Evolutionary conservation across 2,888 invertebrate genomes (phyloP), one percentile per base, ranked within the genome.

Genomic region (Rotaria macrura): DNA sequence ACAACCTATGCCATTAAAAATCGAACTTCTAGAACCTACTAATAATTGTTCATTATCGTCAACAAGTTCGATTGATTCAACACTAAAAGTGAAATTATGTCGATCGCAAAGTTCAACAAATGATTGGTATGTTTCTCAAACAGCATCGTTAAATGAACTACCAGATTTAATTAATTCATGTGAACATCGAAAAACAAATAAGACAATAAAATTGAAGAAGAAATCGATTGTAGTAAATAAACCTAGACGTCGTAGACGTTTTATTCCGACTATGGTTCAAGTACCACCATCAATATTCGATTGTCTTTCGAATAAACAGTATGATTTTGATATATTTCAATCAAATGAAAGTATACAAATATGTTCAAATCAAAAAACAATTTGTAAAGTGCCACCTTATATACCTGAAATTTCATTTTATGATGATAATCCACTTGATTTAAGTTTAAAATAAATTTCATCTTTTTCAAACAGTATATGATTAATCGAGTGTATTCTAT

Each of bases 381-480:
- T 79, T n/a, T 79, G 79, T 40, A 79, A 79, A 79, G 79, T 79
- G 43, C 34, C 79, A 43, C 79, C 79, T 20, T 79, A 79, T 79
- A 25, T 43, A 12, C 79, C 43, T 43, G 79, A 79, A 79, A n/a
- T 4, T 65, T 65, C 65, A 34, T 34, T 65, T 3, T 29, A 20
- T 65, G 34, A 65, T 20, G 38, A 29, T 65, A 17, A 4, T 34
- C 65, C 65, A 34, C 17, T 65, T 20, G 65, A 65, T 29, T 65
- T 65, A 65, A 65, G 65, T 65, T 65, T 65, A 65, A 65, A 65
- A 65, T 34, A 14, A 65, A 65, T 38, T 52, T 65, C 65, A 34
- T 3, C 38, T 29, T 57, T 20, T 34, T 20, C 6, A 17, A 29
- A 65, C 65, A 65, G 65, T n/a, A n/a, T n/a, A n/a, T 65, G 65